Percentiles rank a stretch among this genome's conserved stretches.
phyloP scores from a whole-genome alignment of 1,140 invertebrate species.

The Drosophila santomea region DNA sequence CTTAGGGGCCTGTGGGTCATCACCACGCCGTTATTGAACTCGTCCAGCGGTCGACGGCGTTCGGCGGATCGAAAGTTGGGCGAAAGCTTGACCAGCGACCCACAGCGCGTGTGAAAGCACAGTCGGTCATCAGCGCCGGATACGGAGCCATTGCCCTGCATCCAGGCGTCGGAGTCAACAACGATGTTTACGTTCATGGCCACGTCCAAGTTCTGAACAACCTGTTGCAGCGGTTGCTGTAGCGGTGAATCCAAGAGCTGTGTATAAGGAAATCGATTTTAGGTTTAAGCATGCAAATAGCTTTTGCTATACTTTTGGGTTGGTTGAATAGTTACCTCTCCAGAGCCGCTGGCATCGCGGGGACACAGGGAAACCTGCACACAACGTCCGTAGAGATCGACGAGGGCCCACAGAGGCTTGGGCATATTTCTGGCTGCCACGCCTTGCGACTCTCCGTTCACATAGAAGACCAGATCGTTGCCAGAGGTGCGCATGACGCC shows the following conservation, averaged over 20 bases:
- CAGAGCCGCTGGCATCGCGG: constrained; percentile 44
- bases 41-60: constrained; percentile 93
- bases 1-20: constrained; percentile 94
- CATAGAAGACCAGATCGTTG: constrained; percentile 94
- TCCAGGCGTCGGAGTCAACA: constrained; percentile 53
- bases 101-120: constrained; percentile 94
- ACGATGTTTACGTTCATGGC: constrained; percentile 77
- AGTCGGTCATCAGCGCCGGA: constrained; percentile 87
- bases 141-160: constrained; percentile 14
- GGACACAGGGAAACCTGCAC: constrained; percentile 91
- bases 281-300: not conserved
- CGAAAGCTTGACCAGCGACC: constrained; percentile 94
- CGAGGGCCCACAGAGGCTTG: constrained; percentile 91
- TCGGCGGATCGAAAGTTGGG: constrained; percentile 93
- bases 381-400: constrained; percentile 97
- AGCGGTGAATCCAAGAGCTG: constrained; percentile 57
- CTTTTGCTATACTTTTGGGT: no score
- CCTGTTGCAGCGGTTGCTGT: constrained; percentile 70
- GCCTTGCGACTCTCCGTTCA: constrained; percentile 95
- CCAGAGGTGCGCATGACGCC: constrained; percentile 93
- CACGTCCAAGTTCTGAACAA: constrained; percentile 82
- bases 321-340: constrained; percentile 45
- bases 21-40: constrained; percentile 97
- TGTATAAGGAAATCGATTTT: not conserved
- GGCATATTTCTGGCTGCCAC: constrained; percentile 92